Base-by-base conservation (phyloP, 1,140 invertebrate genomes). In the Aporrectodea caliginosa region DNA sequence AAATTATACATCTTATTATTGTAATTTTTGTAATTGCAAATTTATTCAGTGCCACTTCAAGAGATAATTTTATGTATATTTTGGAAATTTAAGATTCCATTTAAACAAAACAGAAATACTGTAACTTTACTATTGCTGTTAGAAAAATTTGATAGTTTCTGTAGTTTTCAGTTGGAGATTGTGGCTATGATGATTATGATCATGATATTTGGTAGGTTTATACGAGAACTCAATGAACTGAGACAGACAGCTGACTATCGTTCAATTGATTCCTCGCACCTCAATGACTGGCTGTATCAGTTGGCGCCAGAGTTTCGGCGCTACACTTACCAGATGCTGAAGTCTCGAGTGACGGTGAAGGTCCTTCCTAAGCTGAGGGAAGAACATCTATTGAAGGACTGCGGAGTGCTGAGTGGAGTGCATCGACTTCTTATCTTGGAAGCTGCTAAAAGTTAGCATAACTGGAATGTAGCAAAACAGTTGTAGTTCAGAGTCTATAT, bases 191-290 rank as follows among this genome's bases (percentile, higher is more conserved):
- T n/a, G n/a, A n/a, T n/a, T n/a, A n/a, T n/a, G n/a, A n/a, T n/a
- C n/a, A n/a, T n/a, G 78, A 79, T 73, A 30, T 82, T 76, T 79
- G 81, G 80, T 78, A 93, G 93, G 86, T 99, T 99, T 89, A 93
- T 95, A 69, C 89, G 98, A 84, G 97, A 99, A 88, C 89, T 99
- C 77, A 94, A 95, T 86, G 94, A 94, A 84, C 89, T 99, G 78
- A 99, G 99, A 88, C 94, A 95, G 86, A 95, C 98, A 91, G 95
- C 98, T 6, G 97, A 99, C 86, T 99, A 99, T 86, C 95, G 95
- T 34, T 97, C 95, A 68, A 92, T 94, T 84, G 98, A 99, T 58
- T 58, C 43, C 22, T 93, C 94, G 0, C 95, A 94, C 85, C 90
- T 99, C 72, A 96, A 98, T 85, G 92, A 92, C 74, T 98, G 98